Percentiles rank a stretch among this genome's conserved stretches.
Conservation (phyloP, 2,888 invertebrate genomes). For the Phasia obesa region DNA sequence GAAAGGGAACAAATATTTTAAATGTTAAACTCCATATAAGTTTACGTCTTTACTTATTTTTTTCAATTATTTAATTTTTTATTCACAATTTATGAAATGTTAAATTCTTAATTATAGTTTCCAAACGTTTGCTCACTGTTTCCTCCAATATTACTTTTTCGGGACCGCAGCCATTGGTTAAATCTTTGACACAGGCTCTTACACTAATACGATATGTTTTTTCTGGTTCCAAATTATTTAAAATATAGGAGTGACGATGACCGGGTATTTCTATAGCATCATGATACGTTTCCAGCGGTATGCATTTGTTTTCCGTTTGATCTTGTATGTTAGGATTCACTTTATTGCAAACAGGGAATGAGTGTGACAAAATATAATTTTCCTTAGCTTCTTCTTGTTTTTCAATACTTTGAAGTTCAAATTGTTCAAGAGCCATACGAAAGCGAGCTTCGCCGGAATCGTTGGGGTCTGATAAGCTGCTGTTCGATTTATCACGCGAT, state of each 20-base stretch:
- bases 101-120: constrained; percentile 48
- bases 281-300: constrained; percentile 67
- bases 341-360: constrained; percentile 41
- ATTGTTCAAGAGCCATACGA: not conserved
- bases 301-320: constrained; percentile 75
- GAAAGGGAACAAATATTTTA: no score
- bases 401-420: not conserved
- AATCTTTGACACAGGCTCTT: constrained; percentile 76
- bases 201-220: constrained; percentile 76
- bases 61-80: not conserved
- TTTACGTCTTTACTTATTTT: no score
- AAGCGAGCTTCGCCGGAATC: not conserved
- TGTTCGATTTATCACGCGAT: not conserved
- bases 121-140: constrained; percentile 72
- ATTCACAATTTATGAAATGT: not conserved
- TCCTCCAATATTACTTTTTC: constrained; percentile 73
- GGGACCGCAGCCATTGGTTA: constrained; percentile 78
- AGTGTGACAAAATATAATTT: constrained; percentile 70
- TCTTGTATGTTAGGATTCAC: constrained; percentile 29
- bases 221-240: constrained; percentile 72
- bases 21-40: no score
- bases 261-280: constrained; percentile 73
- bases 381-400: constrained; percentile 59
- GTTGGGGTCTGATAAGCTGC: not conserved
- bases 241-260: constrained; percentile 71